Evolutionary conservation across 1,140 invertebrate genomes (phyloP).

Genomic region (Lasioglossum albipes): DNA sequence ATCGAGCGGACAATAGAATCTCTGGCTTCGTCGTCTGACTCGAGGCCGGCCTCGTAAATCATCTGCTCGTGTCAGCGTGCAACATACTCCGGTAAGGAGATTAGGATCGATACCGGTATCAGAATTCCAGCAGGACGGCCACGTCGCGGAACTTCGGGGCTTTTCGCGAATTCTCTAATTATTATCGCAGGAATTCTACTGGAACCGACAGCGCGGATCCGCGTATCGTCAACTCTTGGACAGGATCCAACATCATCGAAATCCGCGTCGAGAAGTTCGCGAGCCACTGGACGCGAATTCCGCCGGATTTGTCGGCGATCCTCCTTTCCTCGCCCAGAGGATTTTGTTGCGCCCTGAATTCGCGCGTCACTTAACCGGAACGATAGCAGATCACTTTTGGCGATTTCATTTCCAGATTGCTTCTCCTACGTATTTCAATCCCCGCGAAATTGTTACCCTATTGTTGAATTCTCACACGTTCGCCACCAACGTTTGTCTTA

Average conservation of each 20-base stretch:
- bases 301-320: neutral
- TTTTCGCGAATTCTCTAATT: slow-evolving; percentile 27
- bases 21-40: slow-evolving; percentile 9
- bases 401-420: too few relatives aligned
- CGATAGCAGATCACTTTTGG: neutral
- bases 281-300: neutral
- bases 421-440: too few relatives aligned
- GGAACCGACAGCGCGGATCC: neutral
- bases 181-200: neutral
- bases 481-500: too few relatives aligned
- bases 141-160: neutral
- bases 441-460: too few relatives aligned
- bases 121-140: slow-evolving; percentile 12
- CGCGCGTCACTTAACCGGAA: too few relatives aligned
- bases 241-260: neutral
- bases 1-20: slow-evolving; percentile 44
- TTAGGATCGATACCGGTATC: slow-evolving; percentile 42
- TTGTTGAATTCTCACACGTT: too few relatives aligned
- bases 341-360: too few relatives aligned
- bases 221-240: neutral
- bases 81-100: slow-evolving; percentile 34
- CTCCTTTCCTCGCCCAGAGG: neutral
- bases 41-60: slow-evolving; percentile 33
- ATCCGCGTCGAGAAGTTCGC: neutral
- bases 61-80: slow-evolving; percentile 31